These are phyloP conservation scores for Drymodes brunneopygia DNA, from an alignment of 2,113 vertebrate species.

Conservation along the genomic window DNA sequence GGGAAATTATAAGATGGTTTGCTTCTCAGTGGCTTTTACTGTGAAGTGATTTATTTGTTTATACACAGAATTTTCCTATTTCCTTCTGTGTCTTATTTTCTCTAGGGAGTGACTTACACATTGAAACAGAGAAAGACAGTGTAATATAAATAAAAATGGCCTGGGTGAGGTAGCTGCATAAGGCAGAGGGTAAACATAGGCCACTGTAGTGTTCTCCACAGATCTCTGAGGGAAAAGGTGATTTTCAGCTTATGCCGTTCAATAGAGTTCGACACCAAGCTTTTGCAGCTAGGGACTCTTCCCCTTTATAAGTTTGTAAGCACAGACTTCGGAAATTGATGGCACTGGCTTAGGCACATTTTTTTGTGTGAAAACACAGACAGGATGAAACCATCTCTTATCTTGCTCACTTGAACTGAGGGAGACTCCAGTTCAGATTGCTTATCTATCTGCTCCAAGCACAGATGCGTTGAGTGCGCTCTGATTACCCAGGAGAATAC, in stretches of 20 bases:
- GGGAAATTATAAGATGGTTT: neutral
- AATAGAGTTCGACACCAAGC: accelerated
- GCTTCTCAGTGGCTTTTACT: neutral
- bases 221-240: neutral
- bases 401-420: neutral
- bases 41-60: neutral
- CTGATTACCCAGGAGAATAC: neutral
- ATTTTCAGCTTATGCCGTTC: neutral
- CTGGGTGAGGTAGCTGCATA: accelerated
- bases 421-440: neutral
- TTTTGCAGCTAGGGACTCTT: neutral
- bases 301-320: neutral
- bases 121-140: neutral
- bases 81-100: neutral
- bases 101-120: neutral
- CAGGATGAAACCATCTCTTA: neutral
- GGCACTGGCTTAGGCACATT: neutral
- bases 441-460: neutral
- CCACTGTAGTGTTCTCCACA: neutral
- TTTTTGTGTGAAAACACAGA: neutral
- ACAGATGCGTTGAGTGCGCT: accelerated
- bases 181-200: neutral
- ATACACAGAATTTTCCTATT: neutral
- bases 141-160: neutral
- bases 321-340: neutral